A percentile compares a stretch with the other conserved stretches of the same genome.
These are phyloP conservation scores for Festucalex cinctus DNA, from an alignment of 2,113 vertebrate genomes.

Conservation along the genomic window DNA sequence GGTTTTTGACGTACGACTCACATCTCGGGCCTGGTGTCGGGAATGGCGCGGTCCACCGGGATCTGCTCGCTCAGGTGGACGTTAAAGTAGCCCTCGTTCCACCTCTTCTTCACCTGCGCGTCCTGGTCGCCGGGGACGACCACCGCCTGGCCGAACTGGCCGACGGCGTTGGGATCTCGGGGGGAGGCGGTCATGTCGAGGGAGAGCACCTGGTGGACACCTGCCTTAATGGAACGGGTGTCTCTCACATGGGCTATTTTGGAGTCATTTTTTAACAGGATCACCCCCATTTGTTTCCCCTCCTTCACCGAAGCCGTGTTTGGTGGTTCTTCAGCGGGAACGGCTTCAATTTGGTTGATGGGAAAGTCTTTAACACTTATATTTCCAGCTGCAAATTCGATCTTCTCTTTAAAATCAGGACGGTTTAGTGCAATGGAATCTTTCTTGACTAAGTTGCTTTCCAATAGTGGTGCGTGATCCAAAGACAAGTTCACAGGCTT, in stretches of 20 bases:
- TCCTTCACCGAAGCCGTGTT: not conserved
- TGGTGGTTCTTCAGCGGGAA: not conserved
- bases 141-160: conserved; percentile 85
- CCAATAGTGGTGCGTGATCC: not conserved
- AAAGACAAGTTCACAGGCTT: conserved; percentile 32
- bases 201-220: conserved; percentile 76
- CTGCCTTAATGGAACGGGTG: not conserved
- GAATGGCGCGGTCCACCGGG: conserved; percentile 85
- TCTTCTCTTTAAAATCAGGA: not conserved
- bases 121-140: conserved; percentile 72
- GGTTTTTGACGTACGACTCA: too few species aligned
- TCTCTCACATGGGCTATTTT: not conserved
- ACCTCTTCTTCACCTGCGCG: conserved; percentile 77
- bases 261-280: not conserved
- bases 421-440: not conserved
- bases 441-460: not conserved
- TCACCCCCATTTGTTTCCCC: not conserved
- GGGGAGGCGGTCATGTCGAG: conserved; percentile 80
- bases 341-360: not conserved
- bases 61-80: conserved; percentile 94
- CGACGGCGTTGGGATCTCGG: conserved; percentile 77
- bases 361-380: not conserved
- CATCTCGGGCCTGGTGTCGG: conserved; percentile 87
- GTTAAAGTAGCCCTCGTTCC: conserved; percentile 94
- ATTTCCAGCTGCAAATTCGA: not conserved